phyloP scores from a whole-genome alignment of 2,888 invertebrate species.

The Scelioninae gen. 1 region DNA sequence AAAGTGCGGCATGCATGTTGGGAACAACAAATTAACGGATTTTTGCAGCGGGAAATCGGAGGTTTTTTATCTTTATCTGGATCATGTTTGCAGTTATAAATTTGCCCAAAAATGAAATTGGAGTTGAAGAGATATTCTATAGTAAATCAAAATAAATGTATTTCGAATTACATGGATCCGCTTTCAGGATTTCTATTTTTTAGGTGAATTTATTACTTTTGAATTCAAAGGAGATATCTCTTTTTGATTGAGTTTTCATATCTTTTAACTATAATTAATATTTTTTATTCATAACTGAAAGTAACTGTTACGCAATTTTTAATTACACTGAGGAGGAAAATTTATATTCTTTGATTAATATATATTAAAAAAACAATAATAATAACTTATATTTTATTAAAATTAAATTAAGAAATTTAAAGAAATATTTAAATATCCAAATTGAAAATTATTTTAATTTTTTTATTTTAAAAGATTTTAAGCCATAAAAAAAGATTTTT shows the following conservation, averaged over 20 bases:
- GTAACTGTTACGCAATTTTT: too few relatives aligned
- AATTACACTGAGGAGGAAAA: too few relatives aligned
- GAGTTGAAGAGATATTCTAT: slow-evolving; percentile 15
- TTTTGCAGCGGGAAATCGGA: slow-evolving; percentile 35
- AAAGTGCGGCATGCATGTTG: slow-evolving; percentile 6
- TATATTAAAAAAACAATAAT: too few relatives aligned
- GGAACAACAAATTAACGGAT: slow-evolving; percentile 53
- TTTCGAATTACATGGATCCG: slow-evolving; percentile 24
- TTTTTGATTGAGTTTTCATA: background rate
- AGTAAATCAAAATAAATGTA: slow-evolving; percentile 37
- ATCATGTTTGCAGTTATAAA: slow-evolving; percentile 49
- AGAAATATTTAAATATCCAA: too few relatives aligned
- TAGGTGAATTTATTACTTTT: slow-evolving; percentile 17
- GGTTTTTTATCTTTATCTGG: slow-evolving; percentile 32
- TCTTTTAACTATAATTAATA: background rate
- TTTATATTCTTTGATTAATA: too few relatives aligned
- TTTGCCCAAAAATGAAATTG: slow-evolving; percentile 45
- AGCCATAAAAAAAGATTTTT: too few relatives aligned
- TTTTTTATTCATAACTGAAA: too few relatives aligned
- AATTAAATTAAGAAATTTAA: too few relatives aligned
- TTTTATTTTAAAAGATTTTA: too few relatives aligned
- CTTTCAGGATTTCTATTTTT: slow-evolving; percentile 10
- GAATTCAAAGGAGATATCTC: background rate
- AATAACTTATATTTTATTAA: too few relatives aligned
- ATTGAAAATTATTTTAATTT: too few relatives aligned